Conservation (phyloP, 2,888 invertebrate species). For the Drosophila mimica region DNA sequence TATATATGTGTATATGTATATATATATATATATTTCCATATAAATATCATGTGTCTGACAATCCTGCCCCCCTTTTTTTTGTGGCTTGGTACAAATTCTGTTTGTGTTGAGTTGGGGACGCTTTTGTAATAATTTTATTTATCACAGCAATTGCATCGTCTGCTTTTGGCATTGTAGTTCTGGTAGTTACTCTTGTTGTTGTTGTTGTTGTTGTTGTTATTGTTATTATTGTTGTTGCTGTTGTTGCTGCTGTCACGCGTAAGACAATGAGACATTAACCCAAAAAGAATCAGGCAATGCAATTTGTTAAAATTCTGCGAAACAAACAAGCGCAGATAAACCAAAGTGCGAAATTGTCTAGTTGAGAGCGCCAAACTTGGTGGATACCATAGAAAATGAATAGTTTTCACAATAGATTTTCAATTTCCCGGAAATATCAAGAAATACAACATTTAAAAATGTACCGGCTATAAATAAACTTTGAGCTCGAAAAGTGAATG, state of each 20-base stretch:
- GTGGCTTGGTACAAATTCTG: slow-evolving; percentile 10
- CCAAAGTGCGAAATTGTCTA: slow-evolving; percentile 17
- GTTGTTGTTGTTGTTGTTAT: neutral
- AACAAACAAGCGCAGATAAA: neutral
- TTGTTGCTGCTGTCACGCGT: slow-evolving; percentile 35
- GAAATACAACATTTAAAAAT: neutral
- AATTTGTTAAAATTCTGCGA: slow-evolving; percentile 46
- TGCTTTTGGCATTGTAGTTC: slow-evolving; percentile 46
- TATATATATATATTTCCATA: slow-evolving; percentile 20
- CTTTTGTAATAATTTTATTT: slow-evolving; percentile 77
- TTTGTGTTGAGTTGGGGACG: slow-evolving; percentile 33
- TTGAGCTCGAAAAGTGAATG: neutral
- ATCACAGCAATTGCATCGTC: slow-evolving; percentile 76
- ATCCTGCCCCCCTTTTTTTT: slow-evolving; percentile 20
- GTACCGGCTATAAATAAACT: neutral
- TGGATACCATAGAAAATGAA: slow-evolving; percentile 22
- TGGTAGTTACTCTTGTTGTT: slow-evolving; percentile 10
- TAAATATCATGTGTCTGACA: slow-evolving; percentile 34
- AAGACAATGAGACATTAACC: slow-evolving; percentile 78
- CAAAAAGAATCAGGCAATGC: slow-evolving; percentile 60
- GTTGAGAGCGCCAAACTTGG: slow-evolving; percentile 6
- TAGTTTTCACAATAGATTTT: neutral
- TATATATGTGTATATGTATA: slow-evolving; percentile 13
- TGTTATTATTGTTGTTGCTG: neutral
- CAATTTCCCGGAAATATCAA: neutral